Conservation (phyloP, 2,113 vertebrate genomes). For the Aleadryas rufinucha region DNA sequence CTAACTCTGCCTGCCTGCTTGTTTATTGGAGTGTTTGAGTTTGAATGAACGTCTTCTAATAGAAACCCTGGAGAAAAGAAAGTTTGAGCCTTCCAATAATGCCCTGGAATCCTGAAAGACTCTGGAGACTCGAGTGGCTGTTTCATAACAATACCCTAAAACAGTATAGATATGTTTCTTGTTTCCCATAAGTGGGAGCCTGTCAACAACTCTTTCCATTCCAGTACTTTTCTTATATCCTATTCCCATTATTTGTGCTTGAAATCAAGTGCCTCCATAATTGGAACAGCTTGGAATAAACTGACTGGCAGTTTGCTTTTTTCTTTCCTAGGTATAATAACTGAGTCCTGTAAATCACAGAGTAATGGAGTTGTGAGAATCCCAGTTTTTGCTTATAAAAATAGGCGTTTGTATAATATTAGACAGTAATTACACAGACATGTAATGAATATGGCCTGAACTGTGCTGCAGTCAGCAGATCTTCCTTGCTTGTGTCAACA, state of each 20-base stretch:
- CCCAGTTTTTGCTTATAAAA: neutral
- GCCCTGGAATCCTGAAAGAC: neutral
- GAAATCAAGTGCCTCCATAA: conserved; percentile 9
- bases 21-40: neutral
- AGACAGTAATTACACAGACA: neutral
- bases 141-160: neutral
- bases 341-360: neutral
- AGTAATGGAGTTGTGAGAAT: neutral
- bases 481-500: neutral
- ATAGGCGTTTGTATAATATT: neutral
- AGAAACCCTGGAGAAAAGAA: neutral
- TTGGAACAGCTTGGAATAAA: conserved; percentile 33
- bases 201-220: conserved; percentile 25
- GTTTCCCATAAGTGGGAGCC: conserved; percentile 16
- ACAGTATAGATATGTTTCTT: neutral
- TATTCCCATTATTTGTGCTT: neutral
- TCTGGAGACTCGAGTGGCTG: neutral
- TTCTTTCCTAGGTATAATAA: neutral
- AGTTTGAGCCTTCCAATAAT: neutral
- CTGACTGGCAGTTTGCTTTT: neutral
- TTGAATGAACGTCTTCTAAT: neutral
- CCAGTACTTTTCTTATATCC: neutral
- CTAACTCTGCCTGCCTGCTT: neutral
- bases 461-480: neutral
- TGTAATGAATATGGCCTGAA: neutral